Percentiles rank a stretch among this genome's conserved stretches.
Evolutionary conservation across 2,797 vertebrate genomes (phyloP).

Genomic region (Lindbergichthys nudifrons): DNA sequence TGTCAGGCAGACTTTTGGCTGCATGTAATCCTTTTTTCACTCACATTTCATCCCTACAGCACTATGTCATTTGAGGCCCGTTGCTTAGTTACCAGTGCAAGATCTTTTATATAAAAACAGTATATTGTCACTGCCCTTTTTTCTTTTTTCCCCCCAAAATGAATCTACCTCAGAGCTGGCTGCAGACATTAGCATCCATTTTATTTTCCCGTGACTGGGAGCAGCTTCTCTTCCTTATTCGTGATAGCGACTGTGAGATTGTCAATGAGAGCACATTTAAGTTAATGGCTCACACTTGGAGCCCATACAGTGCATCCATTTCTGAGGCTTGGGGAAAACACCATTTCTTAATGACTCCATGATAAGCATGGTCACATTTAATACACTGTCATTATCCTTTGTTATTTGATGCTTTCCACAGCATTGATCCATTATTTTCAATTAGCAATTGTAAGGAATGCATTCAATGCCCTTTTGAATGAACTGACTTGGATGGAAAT

Average conservation of each 20-base stretch:
- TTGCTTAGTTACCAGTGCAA: slow-evolving; percentile 82
- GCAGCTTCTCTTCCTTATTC: slow-evolving; percentile 61
- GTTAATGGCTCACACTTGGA: slow-evolving; percentile 64
- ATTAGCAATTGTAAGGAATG: slow-evolving; percentile 55
- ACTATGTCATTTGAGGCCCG: slow-evolving; percentile 72
- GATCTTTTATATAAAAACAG: slow-evolving; percentile 75
- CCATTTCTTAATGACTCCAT: slow-evolving; percentile 55
- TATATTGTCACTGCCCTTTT: slow-evolving; percentile 44
- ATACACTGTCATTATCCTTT: slow-evolving; percentile 74
- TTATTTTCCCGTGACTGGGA: slow-evolving; percentile 68
- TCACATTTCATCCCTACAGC: slow-evolving; percentile 75
- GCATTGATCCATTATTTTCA: slow-evolving; percentile 74
- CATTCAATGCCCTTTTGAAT: slow-evolving; percentile 56
- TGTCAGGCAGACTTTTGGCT: slow-evolving; percentile 59
- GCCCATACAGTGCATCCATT: slow-evolving; percentile 45
- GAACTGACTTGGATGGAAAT: slow-evolving; percentile 49
- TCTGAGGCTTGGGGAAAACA: slow-evolving; percentile 45
- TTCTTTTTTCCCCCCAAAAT: slow-evolving; percentile 40
- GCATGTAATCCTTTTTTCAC: slow-evolving; percentile 56
- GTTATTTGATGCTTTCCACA: slow-evolving; percentile 75
- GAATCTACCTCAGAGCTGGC: slow-evolving; percentile 71
- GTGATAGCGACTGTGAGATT: slow-evolving; percentile 59
- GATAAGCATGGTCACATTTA: slow-evolving; percentile 71
- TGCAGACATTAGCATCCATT: slow-evolving; percentile 78
- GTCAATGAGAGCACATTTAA: slow-evolving; percentile 59